Evolutionary conservation across 1,140 invertebrate species (phyloP).

Genomic region (Rhizoglyphus robini): DNA sequence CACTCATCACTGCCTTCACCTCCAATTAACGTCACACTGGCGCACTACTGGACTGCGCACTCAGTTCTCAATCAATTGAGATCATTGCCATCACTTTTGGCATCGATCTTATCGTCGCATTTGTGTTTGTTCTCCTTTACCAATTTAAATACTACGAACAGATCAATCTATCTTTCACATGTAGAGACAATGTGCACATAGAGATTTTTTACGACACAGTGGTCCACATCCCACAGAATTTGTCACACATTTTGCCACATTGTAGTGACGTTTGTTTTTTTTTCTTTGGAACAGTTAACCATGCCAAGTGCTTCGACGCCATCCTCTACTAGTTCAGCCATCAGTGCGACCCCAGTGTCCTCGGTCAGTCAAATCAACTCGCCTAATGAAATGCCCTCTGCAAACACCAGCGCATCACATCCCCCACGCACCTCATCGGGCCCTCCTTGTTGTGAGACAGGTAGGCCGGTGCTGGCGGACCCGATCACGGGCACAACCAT

Average conservation of each 20-base stretch:
- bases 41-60: too few relatives aligned
- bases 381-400: not conserved
- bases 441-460: slow-evolving; percentile 71
- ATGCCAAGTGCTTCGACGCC: slow-evolving; percentile 17
- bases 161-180: not conserved
- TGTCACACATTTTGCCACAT: not conserved
- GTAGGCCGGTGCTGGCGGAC: slow-evolving; percentile 80
- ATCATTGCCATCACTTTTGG: too few relatives aligned
- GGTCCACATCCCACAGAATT: too few relatives aligned
- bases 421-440: not conserved
- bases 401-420: not conserved
- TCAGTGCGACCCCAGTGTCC: not conserved
- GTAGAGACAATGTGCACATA: too few relatives aligned
- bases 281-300: slow-evolving; percentile 3
- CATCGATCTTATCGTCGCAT: too few relatives aligned
- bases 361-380: not conserved
- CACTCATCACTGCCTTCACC: too few relatives aligned
- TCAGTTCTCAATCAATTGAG: too few relatives aligned
- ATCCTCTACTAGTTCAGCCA: slow-evolving; percentile 4
- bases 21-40: too few relatives aligned
- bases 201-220: too few relatives aligned
- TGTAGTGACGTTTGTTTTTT: not conserved
- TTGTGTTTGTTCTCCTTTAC: not conserved
- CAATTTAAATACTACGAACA: not conserved
- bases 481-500: slow-evolving; percentile 88